phyloP scores from a whole-genome alignment of 2,888 invertebrate species.

The Kryphioiulus occultus region DNA sequence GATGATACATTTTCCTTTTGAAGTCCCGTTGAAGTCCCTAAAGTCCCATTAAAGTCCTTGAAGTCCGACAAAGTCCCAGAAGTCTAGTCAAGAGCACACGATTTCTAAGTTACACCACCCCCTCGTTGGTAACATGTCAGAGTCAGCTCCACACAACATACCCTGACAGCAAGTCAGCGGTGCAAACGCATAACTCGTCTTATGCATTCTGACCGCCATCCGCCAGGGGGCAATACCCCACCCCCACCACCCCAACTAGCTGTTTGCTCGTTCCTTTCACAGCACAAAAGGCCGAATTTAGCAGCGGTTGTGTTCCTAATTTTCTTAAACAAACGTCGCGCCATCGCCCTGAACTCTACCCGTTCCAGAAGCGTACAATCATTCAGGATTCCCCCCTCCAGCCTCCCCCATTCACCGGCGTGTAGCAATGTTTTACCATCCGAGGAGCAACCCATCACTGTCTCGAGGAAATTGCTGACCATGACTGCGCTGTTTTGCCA shows the following conservation, averaged over 20 bases:
- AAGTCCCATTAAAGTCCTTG: no score
- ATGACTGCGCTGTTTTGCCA: conserved; percentile 30
- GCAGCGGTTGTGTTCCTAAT: conserved; percentile 20
- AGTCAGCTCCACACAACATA: not conserved
- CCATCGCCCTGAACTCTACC: conserved; percentile 8
- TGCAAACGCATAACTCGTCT: not conserved
- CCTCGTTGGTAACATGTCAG: no score
- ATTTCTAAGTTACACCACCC: no score
- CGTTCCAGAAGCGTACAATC: conserved; percentile 28
- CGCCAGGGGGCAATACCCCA: not conserved
- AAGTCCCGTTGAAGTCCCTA: no score
- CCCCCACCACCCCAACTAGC: not conserved
- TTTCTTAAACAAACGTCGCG: conserved; percentile 25
- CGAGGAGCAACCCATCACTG: conserved; percentile 24
- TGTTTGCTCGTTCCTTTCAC: not conserved
- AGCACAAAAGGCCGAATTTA: conserved; percentile 31
- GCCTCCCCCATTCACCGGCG: not conserved
- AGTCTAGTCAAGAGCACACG: no score
- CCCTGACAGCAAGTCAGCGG: not conserved
- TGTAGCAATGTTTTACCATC: not conserved
- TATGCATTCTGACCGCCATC: not conserved
- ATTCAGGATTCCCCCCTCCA: not conserved
- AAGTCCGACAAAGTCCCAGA: no score
- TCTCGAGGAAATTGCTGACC: conserved; percentile 31
- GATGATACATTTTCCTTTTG: no score